These are phyloP conservation scores for Drosophila siamana DNA, from an alignment of 2,888 invertebrate species.

Conservation along the genomic window DNA sequence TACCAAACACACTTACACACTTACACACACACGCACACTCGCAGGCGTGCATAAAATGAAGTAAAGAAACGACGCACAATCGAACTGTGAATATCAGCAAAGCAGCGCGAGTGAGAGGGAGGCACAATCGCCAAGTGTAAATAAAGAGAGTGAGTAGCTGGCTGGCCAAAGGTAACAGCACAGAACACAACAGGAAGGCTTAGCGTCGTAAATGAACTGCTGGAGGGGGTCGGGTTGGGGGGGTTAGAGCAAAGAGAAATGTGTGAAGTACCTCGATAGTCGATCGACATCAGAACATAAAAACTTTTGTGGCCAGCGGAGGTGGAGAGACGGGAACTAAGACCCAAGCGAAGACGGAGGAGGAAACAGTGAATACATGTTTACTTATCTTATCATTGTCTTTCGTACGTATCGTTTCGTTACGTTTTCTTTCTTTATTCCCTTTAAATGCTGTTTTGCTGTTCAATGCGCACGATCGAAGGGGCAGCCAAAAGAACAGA, in stretches of 20 bases:
- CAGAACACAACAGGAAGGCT: slow-evolving; percentile 70
- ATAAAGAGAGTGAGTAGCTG: slow-evolving; percentile 47
- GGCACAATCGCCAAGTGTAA: slow-evolving; percentile 46
- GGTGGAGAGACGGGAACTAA: no score
- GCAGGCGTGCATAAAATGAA: slow-evolving; percentile 2
- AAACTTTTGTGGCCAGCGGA: slow-evolving; percentile 15
- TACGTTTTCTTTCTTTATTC: slow-evolving; percentile 26
- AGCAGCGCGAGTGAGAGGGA: slow-evolving; percentile 11
- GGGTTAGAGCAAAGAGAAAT: slow-evolving; percentile 27
- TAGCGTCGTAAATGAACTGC: slow-evolving; percentile 33
- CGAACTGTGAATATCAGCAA: slow-evolving; percentile 41
- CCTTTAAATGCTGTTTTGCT: background rate
- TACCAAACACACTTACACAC: slow-evolving; percentile 34
- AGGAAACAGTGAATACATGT: slow-evolving; percentile 31
- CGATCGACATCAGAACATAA: slow-evolving; percentile 14
- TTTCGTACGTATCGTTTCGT: slow-evolving; percentile 21
- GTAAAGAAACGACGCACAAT: slow-evolving; percentile 41
- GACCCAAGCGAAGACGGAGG: no score
- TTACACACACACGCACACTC: slow-evolving; percentile 8
- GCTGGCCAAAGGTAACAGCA: slow-evolving; percentile 22
- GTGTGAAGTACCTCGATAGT: slow-evolving; percentile 53
- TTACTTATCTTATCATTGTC: slow-evolving; percentile 58
- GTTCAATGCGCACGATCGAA: slow-evolving; percentile 23
- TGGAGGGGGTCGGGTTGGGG: slow-evolving; percentile 10
- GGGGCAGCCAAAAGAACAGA: slow-evolving; percentile 1